A percentile compares a stretch with the other conserved stretches of the same genome.
Conservation (phyloP, 2,797 vertebrate genomes). For the Gymnoscopelus braueri region DNA sequence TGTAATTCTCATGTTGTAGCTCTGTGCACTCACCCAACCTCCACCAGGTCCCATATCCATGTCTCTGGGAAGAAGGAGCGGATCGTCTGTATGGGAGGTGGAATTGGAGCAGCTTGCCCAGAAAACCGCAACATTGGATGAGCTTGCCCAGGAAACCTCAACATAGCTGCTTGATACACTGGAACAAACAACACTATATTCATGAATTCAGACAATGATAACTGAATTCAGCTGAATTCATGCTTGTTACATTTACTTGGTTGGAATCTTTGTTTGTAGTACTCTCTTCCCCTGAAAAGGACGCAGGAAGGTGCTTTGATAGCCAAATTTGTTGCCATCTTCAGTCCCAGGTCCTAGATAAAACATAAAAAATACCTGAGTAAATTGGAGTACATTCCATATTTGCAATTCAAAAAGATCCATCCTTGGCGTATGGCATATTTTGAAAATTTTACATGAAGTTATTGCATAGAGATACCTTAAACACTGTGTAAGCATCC, state of each 20-base stretch:
- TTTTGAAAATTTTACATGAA: background rate
- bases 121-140: too few relatives aligned
- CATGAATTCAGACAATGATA: background rate
- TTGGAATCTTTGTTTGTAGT: background rate
- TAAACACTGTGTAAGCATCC: background rate
- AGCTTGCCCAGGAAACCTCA: too few relatives aligned
- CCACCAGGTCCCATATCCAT: constrained; percentile 60
- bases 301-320: constrained; percentile 27
- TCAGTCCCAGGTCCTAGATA: constrained; percentile 47
- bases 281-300: constrained; percentile 15
- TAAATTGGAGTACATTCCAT: background rate
- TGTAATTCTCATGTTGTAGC: background rate
- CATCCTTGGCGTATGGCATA: background rate
- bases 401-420: background rate
- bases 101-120: background rate
- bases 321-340: constrained; percentile 47
- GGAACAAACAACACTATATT: background rate
- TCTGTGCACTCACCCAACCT: constrained; percentile 50
- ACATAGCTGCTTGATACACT: too few relatives aligned
- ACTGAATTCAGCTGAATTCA: background rate
- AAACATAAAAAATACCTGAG: background rate
- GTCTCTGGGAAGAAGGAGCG: constrained; percentile 61
- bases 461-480: background rate
- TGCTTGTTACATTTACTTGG: too few relatives aligned
- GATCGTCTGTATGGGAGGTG: constrained; percentile 10